phyloP scores from a whole-genome alignment of 2,888 invertebrate genomes.

The Apantesis nais region DNA sequence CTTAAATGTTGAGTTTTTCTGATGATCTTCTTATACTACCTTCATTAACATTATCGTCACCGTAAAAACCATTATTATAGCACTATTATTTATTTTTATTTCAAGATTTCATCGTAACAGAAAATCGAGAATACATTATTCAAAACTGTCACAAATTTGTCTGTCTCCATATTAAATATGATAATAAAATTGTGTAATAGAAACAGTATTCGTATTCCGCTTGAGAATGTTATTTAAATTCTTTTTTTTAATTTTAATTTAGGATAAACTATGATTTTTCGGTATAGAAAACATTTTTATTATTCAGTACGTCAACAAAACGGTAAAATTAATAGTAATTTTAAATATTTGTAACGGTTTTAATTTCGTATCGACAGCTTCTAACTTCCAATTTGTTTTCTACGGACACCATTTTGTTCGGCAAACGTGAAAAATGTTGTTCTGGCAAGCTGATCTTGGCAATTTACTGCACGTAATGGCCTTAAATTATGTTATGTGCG shows the following conservation, averaged over 20 bases:
- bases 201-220: neutral
- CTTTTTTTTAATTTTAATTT: neutral
- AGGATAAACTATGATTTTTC: neutral
- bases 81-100: neutral
- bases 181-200: neutral
- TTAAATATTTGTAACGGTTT: neutral
- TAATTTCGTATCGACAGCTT: slow-evolving; percentile 1
- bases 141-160: neutral
- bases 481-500: neutral
- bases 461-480: neutral
- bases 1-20: neutral
- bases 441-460: neutral
- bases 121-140: neutral
- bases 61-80: neutral
- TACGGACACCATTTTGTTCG: neutral
- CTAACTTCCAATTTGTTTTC: neutral
- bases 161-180: neutral
- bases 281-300: neutral
- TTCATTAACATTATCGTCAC: neutral
- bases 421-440: neutral
- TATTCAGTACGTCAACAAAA: neutral
- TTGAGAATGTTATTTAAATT: neutral
- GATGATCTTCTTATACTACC: neutral
- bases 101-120: too few species aligned
- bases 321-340: neutral